Evolutionary conservation across 2,888 invertebrate genomes (phyloP), one percentile per base, ranked within the genome.

Genomic region (Watsonalla cultraria): DNA sequence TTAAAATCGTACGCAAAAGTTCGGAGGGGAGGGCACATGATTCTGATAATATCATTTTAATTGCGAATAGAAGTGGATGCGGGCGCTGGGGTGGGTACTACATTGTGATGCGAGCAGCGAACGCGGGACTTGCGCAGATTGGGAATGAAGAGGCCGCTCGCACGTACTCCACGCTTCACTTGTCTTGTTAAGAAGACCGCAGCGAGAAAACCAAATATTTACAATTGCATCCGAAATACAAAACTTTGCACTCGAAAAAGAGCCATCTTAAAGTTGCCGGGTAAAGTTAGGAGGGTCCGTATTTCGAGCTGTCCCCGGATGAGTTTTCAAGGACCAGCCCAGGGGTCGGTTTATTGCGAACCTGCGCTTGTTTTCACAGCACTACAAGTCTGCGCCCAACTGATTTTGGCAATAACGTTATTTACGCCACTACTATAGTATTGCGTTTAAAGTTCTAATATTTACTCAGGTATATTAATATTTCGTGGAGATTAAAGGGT

Each of bases 21-120:
- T 76, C 66, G 67, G 57, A 60, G 70, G 64, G 71, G 70, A 62
- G 72, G 75, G 75, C 74, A 76, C 74, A 79, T 78, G 77, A 74
- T 76, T 77, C 78, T 69, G 79, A 83, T 83, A 83, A 84, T 84
- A 82, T 80, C 74, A 74, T 82, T 85, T 85, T 86, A 86, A 87
- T 86, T 86, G 80, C 76, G 74, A 80, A 74, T 72, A 71, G 74
- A 70, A 76, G 78, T 70, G 71, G 70, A 65, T 68, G 62, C 70
- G 70, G 68, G 59, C 63, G 61, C 59, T 56, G 56, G 59, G 54
- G 58, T 47, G 24, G 52, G 62, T 64, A 59, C 57, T 64, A 71
- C 76, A 82, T 86, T 85, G 76, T 71, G 74, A 86, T 85, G 83
- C 84, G 59, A 66, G 66, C 50, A 59, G 74, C 78, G 73, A 65